These are phyloP conservation scores for Leucophora obtusa DNA, from an alignment of 2,888 invertebrate genomes.

Conservation along the genomic window DNA sequence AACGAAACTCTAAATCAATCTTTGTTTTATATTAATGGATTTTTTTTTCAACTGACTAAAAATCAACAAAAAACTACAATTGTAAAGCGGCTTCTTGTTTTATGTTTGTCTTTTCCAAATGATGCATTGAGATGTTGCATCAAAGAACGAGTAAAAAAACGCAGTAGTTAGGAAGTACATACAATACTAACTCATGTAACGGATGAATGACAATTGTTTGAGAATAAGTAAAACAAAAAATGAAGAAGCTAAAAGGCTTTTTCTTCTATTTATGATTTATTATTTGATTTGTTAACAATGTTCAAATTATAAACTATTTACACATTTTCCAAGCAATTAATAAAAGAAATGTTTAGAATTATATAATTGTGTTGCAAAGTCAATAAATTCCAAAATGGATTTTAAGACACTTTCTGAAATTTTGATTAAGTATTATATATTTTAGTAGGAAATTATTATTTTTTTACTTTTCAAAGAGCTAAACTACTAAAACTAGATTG, in stretches of 20 bases:
- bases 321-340: slow-evolving; percentile 32
- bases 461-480: no score
- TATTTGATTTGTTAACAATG: slow-evolving; percentile 45
- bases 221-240: neutral
- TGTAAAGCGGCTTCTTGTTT: slow-evolving; percentile 58
- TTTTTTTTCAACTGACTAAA: slow-evolving; percentile 8
- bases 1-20: slow-evolving; percentile 52
- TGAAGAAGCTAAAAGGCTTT: slow-evolving; percentile 14
- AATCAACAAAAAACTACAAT: slow-evolving; percentile 17
- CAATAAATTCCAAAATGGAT: no score
- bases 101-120: slow-evolving; percentile 51
- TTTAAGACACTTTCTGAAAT: no score
- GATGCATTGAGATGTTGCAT: slow-evolving; percentile 42
- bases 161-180: neutral
- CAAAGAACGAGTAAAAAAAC: neutral
- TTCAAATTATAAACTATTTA: slow-evolving; percentile 54
- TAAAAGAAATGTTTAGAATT: neutral
- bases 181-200: slow-evolving; percentile 38
- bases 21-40: slow-evolving; percentile 60
- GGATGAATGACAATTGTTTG: slow-evolving; percentile 56
- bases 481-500: no score
- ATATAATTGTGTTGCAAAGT: neutral
- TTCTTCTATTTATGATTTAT: neutral
- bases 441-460: no score
- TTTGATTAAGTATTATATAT: no score